These are phyloP conservation scores for Neodiprion virginianus DNA, from an alignment of 1,140 invertebrate genomes.

Conservation along the genomic window DNA sequence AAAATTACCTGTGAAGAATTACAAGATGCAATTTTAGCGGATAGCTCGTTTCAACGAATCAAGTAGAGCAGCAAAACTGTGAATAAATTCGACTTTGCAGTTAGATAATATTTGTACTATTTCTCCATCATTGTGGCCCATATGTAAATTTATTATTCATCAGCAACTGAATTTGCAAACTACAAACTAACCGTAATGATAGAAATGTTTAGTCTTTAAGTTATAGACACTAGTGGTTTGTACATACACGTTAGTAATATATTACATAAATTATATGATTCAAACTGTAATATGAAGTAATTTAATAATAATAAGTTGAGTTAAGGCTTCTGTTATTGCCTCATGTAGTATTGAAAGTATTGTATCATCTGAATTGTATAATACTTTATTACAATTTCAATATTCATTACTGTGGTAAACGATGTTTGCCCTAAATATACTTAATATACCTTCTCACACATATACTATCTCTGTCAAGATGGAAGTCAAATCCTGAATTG, in stretches of 20 bases:
- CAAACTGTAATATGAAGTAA: slow-evolving; percentile 10
- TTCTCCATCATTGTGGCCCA: neutral
- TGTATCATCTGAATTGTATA: neutral
- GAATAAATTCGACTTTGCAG: too few relatives aligned
- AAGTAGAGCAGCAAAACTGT: too few relatives aligned
- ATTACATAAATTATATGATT: slow-evolving; percentile 9
- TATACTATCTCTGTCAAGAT: slow-evolving; percentile 2
- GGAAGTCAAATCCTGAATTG: neutral
- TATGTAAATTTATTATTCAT: neutral
- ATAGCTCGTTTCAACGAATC: too few relatives aligned
- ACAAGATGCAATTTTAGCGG: too few relatives aligned
- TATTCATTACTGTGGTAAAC: neutral
- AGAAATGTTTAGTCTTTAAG: slow-evolving; percentile 3
- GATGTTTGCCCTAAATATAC: neutral
- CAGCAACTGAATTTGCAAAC: too few relatives aligned
- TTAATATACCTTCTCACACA: neutral
- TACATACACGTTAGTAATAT: slow-evolving; percentile 29
- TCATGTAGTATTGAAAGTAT: neutral
- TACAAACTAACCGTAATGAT: neutral
- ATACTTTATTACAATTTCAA: slow-evolving; percentile 3
- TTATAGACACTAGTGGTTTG: slow-evolving; percentile 26
- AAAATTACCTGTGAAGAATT: too few relatives aligned
- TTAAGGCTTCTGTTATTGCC: neutral
- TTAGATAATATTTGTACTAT: too few relatives aligned
- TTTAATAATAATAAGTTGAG: neutral